phyloP scores from a whole-genome alignment of 2,113 vertebrate genomes.

The Scomber colias region DNA sequence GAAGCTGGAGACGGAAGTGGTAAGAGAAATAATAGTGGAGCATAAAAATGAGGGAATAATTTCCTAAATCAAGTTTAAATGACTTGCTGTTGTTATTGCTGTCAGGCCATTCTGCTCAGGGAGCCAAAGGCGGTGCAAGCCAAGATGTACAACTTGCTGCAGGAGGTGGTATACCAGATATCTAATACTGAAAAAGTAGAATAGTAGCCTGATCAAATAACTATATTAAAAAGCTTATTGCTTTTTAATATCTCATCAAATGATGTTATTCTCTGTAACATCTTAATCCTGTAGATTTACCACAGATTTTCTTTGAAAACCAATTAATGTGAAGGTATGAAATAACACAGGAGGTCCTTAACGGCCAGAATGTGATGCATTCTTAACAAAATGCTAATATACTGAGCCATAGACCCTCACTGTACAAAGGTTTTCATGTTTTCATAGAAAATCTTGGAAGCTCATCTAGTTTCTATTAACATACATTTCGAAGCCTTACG shows the following conservation, averaged over 20 bases:
- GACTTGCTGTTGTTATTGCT: conserved; percentile 39
- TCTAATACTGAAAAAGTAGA: not conserved
- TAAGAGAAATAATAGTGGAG: too few relatives aligned
- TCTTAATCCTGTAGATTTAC: not conserved
- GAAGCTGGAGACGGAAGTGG: not conserved
- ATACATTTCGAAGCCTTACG: not conserved
- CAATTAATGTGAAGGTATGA: not conserved
- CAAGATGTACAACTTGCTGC: conserved; percentile 23
- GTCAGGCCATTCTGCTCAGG: conserved; percentile 25
- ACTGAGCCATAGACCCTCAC: not conserved
- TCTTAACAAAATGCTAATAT: not conserved
- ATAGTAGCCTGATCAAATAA: not conserved
- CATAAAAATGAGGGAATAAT: not conserved
- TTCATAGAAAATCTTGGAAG: not conserved
- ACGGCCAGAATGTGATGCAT: not conserved
- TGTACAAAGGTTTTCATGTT: not conserved
- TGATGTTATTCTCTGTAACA: not conserved
- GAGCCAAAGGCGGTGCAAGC: conserved; percentile 17
- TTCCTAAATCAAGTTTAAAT: not conserved
- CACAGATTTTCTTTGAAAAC: not conserved
- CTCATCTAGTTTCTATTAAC: not conserved
- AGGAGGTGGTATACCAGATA: conserved; percentile 36
- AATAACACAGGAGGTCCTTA: not conserved
- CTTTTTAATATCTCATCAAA: not conserved
- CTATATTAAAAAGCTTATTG: not conserved